Conservation (phyloP, 2,113 vertebrate species). For the Boulengeromyrus knoepffleri region DNA sequence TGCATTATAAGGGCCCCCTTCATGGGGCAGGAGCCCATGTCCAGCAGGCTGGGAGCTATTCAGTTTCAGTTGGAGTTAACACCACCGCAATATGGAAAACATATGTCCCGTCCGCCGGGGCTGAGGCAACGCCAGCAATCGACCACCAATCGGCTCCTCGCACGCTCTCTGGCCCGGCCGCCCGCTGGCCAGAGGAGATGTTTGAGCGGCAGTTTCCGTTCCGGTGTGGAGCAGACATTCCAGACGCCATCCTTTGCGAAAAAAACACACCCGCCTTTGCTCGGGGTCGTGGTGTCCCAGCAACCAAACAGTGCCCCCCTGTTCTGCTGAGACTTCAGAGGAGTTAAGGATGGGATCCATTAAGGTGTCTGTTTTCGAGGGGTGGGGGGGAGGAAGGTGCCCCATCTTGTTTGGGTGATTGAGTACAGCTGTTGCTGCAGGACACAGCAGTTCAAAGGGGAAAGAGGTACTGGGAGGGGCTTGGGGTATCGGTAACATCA, state of each 20-base stretch:
- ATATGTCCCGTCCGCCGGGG: neutral
- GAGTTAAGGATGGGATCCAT: conserved; percentile 39
- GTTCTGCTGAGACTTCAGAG: conserved; percentile 22
- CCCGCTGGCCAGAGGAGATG: conserved; percentile 21
- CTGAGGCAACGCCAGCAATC: neutral
- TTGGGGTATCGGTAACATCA: conserved; percentile 29
- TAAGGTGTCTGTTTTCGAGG: conserved; percentile 38
- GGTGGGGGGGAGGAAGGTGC: conserved; percentile 2
- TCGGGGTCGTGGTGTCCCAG: neutral
- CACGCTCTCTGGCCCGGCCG: neutral
- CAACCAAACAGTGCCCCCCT: conserved; percentile 25
- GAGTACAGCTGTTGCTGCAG: conserved; percentile 41
- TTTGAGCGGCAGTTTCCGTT: conserved; percentile 25
- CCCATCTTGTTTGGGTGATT: conserved; percentile 28
- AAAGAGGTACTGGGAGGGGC: conserved; percentile 15
- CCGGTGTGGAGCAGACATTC: conserved; percentile 17
- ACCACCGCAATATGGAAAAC: conserved; percentile 9
- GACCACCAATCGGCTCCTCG: neutral
- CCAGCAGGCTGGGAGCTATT: neutral
- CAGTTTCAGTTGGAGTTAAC: neutral
- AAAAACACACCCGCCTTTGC: neutral
- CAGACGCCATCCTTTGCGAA: neutral
- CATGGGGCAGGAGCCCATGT: too few relatives aligned
- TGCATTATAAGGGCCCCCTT: neutral
- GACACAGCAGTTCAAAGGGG: conserved; percentile 36